A percentile compares a stretch with the other conserved stretches of the same genome.
These are phyloP conservation scores for Congeria kusceri DNA, from an alignment of 2,888 invertebrate genomes.

Conservation along the genomic window DNA sequence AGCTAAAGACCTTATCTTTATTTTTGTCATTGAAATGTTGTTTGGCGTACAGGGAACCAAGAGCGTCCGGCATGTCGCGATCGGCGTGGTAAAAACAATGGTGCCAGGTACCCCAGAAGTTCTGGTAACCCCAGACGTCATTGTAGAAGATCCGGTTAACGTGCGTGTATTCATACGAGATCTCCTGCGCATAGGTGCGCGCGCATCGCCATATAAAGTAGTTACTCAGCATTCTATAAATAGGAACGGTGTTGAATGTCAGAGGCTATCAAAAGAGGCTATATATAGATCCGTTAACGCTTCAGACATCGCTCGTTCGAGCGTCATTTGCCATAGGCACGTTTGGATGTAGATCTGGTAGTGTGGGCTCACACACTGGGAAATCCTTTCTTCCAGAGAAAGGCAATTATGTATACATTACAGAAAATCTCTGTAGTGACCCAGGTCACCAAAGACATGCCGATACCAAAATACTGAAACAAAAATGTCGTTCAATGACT, in stretches of 20 bases:
- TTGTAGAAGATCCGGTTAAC: conserved; percentile 75
- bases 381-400: too few species aligned
- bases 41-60: conserved; percentile 74
- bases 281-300: too few species aligned
- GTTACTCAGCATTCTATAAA: conserved; percentile 87
- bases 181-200: conserved; percentile 87
- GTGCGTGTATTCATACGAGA: conserved; percentile 86
- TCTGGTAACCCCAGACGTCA: conserved; percentile 65
- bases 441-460: too few species aligned
- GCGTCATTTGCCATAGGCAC: too few species aligned
- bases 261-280: too few species aligned
- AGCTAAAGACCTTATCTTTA: conserved; percentile 70
- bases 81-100: conserved; percentile 75
- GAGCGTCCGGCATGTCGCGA: conserved; percentile 69
- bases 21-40: conserved; percentile 75
- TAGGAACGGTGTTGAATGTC: background rate
- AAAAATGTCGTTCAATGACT: too few species aligned
- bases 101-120: conserved; percentile 73
- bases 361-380: too few species aligned
- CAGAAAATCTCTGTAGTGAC: too few species aligned
- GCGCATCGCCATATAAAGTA: conserved; percentile 88
- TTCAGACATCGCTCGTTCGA: too few species aligned
- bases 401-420: too few species aligned
- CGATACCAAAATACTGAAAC: too few species aligned
- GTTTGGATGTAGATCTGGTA: too few species aligned